Evolutionary conservation across 2,113 vertebrate genomes (phyloP), one percentile per base, ranked within the genome.

Genomic region (Carollia perspicillata): DNA sequence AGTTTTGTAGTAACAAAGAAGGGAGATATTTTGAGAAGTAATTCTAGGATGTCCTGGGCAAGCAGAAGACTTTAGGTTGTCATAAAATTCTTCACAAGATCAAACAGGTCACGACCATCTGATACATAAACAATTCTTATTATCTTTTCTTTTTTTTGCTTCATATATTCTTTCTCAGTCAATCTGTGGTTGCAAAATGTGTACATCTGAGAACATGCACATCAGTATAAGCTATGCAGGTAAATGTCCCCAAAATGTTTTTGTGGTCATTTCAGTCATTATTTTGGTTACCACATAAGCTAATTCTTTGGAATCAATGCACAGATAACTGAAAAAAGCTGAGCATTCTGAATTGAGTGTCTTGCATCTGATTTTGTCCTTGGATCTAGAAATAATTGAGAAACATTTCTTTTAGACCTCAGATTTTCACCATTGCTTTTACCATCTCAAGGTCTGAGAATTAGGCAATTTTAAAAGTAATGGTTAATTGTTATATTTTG

Each of bases 401-500:
- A 77, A 93, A 58, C 17, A 78, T 49, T 90, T 83, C 26, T 77
- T 89, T 94, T 35, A 90, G 84, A 87, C 8, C n/a, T 87, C 33
- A 69, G 6, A 55, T 90, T 94, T 90, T 94, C 55, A 94, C 13
- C 77, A 86, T 89, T 89, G 55, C 51, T 74, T 96, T 47, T 7
- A 42, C 18, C 18, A 23, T 47, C n/a, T 93, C 47, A 93, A 58
- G 17, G 1, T 87, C 35, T 87, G 44, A 93, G 37, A 96, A 71
- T 79, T 85, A 58, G 42, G 47, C 58, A 74, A 86, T 68, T 65
- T 53, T 72, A 58, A 96, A 71, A 92, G 47, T 84, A 75, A 74
- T 79, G 18, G 37, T 87, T 94, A 95, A 92, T 93, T 89, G 66
- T 77, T 95, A 14, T 47, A n/a, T 84, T 96, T 97, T 75, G 33